A percentile compares a stretch with the other conserved stretches of the same genome.
These are phyloP conservation scores for Notiomystis cincta DNA, from an alignment of 2,113 vertebrate genomes.

Conservation along the genomic window DNA sequence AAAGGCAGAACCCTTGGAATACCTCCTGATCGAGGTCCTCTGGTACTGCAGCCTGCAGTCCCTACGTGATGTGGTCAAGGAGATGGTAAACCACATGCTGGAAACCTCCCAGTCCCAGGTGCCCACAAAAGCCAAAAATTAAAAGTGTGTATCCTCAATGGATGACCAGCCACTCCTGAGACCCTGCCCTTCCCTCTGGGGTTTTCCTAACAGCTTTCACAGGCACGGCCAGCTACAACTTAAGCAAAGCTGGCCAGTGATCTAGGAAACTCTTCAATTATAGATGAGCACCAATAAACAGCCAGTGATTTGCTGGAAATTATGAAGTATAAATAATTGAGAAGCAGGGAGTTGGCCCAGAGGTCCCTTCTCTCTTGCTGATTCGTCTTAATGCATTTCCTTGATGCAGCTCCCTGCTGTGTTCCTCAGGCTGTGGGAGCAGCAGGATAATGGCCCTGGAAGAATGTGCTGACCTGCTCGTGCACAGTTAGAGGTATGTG, in stretches of 20 bases:
- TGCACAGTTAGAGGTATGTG: neutral
- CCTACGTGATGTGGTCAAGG: conserved; percentile 34
- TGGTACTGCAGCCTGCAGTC: neutral
- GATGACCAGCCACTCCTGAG: conserved; percentile 74
- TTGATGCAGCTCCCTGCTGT: conserved; percentile 67
- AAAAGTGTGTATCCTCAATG: conserved; percentile 75
- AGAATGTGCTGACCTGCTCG: conserved; percentile 64
- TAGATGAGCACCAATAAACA: conserved; percentile 79
- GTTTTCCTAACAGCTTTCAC: conserved; percentile 71
- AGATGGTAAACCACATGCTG: conserved; percentile 72
- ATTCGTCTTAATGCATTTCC: conserved; percentile 76
- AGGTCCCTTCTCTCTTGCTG: conserved; percentile 67
- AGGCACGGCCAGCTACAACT: conserved; percentile 57
- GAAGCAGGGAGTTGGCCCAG: conserved; percentile 63
- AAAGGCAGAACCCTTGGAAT: neutral
- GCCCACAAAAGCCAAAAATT: conserved; percentile 81
- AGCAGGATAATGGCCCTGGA: conserved; percentile 32
- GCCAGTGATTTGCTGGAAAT: conserved; percentile 80
- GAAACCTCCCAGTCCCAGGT: conserved; percentile 70
- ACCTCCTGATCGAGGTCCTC: neutral
- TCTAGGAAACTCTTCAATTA: conserved; percentile 80
- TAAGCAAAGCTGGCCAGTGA: conserved; percentile 74
- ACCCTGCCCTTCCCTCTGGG: conserved; percentile 54
- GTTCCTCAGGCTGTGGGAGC: conserved; percentile 27
- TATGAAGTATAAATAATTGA: conserved; percentile 81